Evolutionary conservation across 64 coral and sea anemone species (phyloP).

Genomic region (Montipora efflorescens): DNA sequence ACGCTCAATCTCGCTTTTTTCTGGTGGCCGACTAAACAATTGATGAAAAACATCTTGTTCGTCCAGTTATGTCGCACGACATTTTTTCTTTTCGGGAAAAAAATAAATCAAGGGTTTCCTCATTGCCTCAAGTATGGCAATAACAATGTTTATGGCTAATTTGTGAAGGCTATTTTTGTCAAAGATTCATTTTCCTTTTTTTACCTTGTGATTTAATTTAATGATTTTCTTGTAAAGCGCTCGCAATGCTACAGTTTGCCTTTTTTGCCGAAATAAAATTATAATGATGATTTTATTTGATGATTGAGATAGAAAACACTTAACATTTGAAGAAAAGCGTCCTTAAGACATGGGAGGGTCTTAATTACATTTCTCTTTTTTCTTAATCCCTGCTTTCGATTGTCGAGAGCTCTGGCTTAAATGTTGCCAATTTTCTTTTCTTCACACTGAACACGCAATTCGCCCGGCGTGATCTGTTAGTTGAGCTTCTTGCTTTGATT

Average conservation of each 20-base stretch:
- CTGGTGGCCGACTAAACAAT: not conserved
- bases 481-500: constrained; percentile 9
- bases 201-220: not conserved
- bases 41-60: not conserved
- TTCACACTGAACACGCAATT: not conserved
- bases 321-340: constrained; percentile 7
- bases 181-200: not conserved
- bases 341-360: constrained; percentile 3
- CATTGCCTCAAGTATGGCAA: not conserved
- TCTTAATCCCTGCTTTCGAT: not conserved
- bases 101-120: not conserved
- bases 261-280: constrained; percentile 39
- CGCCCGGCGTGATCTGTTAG: not conserved
- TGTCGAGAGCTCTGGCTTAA: not conserved
- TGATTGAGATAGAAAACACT: constrained; percentile 23
- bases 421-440: not conserved
- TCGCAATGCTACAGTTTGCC: constrained; percentile 19
- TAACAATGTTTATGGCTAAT: not conserved
- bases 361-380: not conserved
- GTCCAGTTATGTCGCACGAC: not conserved
- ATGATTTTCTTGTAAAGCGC: constrained; percentile 39
- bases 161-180: not conserved
- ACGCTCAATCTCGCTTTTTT: not conserved
- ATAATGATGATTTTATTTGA: constrained; percentile 38
- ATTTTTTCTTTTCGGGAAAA: not conserved